These are phyloP conservation scores for Theristus sp. DNA, from an alignment of 2,888 invertebrate species.

Conservation along the genomic window DNA sequence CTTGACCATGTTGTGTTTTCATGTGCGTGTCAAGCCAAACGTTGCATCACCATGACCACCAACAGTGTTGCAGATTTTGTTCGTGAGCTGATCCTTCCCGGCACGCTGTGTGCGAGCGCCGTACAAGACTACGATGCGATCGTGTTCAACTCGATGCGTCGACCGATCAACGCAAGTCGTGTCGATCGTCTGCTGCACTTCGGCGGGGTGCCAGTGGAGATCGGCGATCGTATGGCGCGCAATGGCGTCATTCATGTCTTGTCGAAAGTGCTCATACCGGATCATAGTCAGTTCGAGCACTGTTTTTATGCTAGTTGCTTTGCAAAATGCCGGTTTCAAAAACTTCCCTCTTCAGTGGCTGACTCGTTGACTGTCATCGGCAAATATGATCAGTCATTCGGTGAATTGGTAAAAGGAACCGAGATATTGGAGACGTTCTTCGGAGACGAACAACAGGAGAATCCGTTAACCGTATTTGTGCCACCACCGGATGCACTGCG, in stretches of 20 bases:
- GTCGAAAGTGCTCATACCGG: background rate
- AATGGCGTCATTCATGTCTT: background rate
- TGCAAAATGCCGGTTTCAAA: background rate
- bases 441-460: too few relatives aligned
- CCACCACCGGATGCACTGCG: too few relatives aligned
- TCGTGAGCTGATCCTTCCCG: background rate
- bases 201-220: background rate
- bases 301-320: too few relatives aligned
- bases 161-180: background rate
- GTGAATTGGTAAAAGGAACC: too few relatives aligned
- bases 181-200: background rate
- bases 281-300: background rate
- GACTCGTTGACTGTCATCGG: too few relatives aligned
- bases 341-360: background rate
- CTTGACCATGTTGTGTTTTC: too few relatives aligned
- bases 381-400: too few relatives aligned
- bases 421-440: too few relatives aligned
- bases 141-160: background rate
- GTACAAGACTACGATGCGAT: background rate
- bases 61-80: background rate
- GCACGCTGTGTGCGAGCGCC: background rate
- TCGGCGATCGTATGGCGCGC: background rate
- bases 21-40: too few relatives aligned
- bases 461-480: too few relatives aligned
- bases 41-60: too few relatives aligned